Percentiles rank a stretch among this genome's conserved stretches.
phyloP scores from a whole-genome alignment of 1,140 invertebrate genomes.

The Drosophila hydei region DNA sequence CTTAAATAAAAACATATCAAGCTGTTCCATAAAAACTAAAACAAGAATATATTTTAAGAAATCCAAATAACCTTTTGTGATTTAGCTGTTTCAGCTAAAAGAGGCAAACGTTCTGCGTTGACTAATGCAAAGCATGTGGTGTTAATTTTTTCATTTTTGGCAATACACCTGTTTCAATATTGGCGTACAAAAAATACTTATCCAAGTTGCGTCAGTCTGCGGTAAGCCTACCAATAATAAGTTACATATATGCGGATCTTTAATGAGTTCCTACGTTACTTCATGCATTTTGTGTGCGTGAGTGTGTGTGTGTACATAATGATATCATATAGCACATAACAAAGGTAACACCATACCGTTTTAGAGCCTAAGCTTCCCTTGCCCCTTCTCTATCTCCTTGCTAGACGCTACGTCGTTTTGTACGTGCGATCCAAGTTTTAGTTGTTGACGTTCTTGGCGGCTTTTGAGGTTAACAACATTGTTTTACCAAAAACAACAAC shows the following conservation, averaged over 20 bases:
- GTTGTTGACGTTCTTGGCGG: slow-evolving; percentile 79
- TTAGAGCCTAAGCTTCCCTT: slow-evolving; percentile 5
- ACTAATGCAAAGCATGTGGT: slow-evolving; percentile 19
- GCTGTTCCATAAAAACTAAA: not conserved
- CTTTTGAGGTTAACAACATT: slow-evolving; percentile 82
- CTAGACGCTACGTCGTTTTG: slow-evolving; percentile 7
- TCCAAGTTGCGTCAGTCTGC: slow-evolving; percentile 50
- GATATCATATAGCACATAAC: slow-evolving; percentile 34
- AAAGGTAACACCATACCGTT: slow-evolving; percentile 40
- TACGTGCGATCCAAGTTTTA: slow-evolving; percentile 58
- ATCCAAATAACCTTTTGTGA: not conserved
- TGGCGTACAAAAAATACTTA: slow-evolving; percentile 18
- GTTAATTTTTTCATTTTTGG: slow-evolving; percentile 30
- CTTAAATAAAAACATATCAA: not conserved
- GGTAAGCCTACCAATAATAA: slow-evolving; percentile 10
- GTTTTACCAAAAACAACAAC: slow-evolving; percentile 50
- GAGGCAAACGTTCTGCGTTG: not conserved
- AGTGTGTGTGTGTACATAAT: slow-evolving; percentile 12
- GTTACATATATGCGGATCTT: slow-evolving; percentile 10
- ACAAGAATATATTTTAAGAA: not conserved
- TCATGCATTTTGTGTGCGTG: not conserved
- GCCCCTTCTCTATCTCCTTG: not conserved
- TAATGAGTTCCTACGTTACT: slow-evolving; percentile 14
- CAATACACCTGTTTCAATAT: slow-evolving; percentile 60
- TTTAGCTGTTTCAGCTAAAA: not conserved